A percentile compares a stretch with the other conserved stretches of the same genome.
Conservation (phyloP, 1,140 invertebrate species). For the Drosophila burlai region DNA sequence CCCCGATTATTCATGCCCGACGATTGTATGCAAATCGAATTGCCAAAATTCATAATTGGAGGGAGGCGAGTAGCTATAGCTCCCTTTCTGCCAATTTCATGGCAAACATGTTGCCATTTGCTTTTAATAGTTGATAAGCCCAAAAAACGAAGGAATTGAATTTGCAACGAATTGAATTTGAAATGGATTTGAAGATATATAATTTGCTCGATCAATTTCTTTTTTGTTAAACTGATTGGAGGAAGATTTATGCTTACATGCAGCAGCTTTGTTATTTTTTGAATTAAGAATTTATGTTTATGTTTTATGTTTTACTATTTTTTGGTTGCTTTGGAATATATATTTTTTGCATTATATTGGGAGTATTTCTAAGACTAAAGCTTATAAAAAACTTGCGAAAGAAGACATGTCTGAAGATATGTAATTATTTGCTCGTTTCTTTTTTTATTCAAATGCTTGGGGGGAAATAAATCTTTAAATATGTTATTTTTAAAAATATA, state of each 20-base stretch:
- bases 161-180: conserved; percentile 62
- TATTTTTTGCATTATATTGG: no score
- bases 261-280: neutral
- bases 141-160: conserved; percentile 31
- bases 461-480: no score
- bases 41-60: conserved; percentile 71
- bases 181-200: conserved; percentile 42
- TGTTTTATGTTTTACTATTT: neutral
- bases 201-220: neutral
- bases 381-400: no score
- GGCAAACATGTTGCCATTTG: conserved; percentile 75
- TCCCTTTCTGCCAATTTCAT: conserved; percentile 67
- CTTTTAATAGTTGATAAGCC: conserved; percentile 79
- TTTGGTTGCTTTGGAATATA: neutral
- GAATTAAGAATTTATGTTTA: neutral
- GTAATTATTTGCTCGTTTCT: no score
- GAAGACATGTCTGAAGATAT: no score
- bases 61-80: neutral
- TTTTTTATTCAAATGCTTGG: no score
- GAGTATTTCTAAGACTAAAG: no score
- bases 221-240: neutral
- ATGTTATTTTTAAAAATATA: no score
- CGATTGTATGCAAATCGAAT: conserved; percentile 79
- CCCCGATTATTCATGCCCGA: conserved; percentile 74
- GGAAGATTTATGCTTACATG: no score